Conservation (phyloP, 2,113 vertebrate species). For the Lophura nycthemera region DNA sequence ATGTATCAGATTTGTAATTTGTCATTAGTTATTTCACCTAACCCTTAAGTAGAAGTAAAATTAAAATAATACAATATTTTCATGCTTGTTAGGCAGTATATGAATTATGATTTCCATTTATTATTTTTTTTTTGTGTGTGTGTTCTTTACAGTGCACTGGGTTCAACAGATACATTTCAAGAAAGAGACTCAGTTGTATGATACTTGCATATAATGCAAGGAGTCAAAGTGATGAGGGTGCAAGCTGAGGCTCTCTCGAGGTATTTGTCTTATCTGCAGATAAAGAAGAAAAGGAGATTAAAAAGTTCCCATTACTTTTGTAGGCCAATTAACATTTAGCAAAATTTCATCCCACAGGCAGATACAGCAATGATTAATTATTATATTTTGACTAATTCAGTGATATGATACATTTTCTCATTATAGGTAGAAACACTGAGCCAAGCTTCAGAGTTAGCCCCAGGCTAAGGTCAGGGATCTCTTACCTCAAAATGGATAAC, state of each 20-base stretch:
- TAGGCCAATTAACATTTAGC: slow-evolving; percentile 53
- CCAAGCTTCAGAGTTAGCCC: neutral
- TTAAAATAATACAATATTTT: neutral
- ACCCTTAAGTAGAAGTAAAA: neutral
- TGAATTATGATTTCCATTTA: neutral
- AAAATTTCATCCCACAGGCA: slow-evolving; percentile 31
- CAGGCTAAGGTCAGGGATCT: slow-evolving; percentile 16
- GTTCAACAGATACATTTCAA: neutral
- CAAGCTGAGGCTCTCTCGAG: neutral
- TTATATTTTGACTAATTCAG: slow-evolving; percentile 60
- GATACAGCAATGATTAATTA: slow-evolving; percentile 56
- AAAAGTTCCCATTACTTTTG: slow-evolving; percentile 35
- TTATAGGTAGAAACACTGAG: slow-evolving; percentile 19
- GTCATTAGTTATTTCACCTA: neutral
- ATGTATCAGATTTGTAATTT: neutral
- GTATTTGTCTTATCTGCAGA: slow-evolving; percentile 1
- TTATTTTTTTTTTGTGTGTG: neutral
- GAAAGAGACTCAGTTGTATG: neutral
- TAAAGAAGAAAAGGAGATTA: slow-evolving; percentile 42
- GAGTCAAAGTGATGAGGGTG: neutral
- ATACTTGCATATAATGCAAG: neutral
- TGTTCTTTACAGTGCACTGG: neutral
- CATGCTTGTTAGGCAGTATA: neutral
- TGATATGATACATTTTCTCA: slow-evolving; percentile 43
- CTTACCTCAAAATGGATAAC: neutral